These are phyloP conservation scores for Clinocottus analis DNA, from an alignment of 2,113 vertebrate genomes.

Conservation along the genomic window DNA sequence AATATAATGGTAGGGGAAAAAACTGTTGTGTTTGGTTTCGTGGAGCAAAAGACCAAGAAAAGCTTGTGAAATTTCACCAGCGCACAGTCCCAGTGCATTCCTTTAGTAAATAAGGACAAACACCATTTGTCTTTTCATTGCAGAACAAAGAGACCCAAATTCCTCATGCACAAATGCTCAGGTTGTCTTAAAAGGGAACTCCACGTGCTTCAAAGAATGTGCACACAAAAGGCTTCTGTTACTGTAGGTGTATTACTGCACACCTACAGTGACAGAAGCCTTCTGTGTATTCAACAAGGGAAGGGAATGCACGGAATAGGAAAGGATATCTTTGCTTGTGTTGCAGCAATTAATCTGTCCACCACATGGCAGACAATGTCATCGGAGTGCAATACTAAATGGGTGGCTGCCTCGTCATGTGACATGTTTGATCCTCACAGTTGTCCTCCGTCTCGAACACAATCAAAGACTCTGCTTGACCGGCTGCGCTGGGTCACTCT, in stretches of 20 bases:
- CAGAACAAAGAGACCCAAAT: background rate
- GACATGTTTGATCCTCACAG: constrained; percentile 80
- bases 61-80: background rate
- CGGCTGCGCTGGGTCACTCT: constrained; percentile 97
- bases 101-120: background rate
- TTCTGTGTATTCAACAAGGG: background rate
- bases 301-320: background rate
- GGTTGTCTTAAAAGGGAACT: too few species aligned
- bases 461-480: constrained; percentile 90
- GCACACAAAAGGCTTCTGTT: too few species aligned
- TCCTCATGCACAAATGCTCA: background rate
- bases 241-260: too few species aligned
- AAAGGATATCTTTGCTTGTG: background rate
- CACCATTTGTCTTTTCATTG: background rate
- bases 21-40: background rate
- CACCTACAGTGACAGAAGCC: too few species aligned
- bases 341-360: background rate
- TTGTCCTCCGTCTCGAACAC: constrained; percentile 70
- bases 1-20: too few species aligned
- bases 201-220: too few species aligned
- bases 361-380: background rate
- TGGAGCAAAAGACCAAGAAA: background rate
- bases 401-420: too few species aligned
- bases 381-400: background rate
- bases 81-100: background rate